A percentile compares a stretch with the other conserved stretches of the same genome.
These are phyloP conservation scores for Pomatorhinus ruficollis DNA, from an alignment of 2,113 vertebrate genomes.

Conservation along the genomic window DNA sequence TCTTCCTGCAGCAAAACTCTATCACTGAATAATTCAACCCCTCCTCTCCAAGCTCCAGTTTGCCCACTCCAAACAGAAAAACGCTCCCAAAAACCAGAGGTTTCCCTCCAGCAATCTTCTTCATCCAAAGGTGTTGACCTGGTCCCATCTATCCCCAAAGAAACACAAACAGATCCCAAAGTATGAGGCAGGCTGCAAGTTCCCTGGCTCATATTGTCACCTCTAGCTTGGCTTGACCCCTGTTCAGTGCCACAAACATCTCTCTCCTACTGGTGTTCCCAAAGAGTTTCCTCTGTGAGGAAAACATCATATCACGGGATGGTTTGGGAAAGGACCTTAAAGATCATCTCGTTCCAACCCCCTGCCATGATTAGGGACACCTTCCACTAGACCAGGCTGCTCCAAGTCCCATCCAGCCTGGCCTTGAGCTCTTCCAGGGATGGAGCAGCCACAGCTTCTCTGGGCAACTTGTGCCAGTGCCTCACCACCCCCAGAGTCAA, in stretches of 20 bases:
- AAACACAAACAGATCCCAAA: neutral
- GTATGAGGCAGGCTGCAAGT: neutral
- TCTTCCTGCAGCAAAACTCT: neutral
- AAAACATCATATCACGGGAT: neutral
- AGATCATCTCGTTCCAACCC: neutral
- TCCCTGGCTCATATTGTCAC: neutral
- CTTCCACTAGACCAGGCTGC: neutral
- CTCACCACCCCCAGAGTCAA: neutral
- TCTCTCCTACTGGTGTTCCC: neutral
- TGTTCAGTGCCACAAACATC: neutral
- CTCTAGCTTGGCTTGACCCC: neutral
- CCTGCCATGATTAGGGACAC: no score
- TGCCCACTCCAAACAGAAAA: neutral
- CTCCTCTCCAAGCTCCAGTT: neutral
- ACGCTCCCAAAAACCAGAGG: neutral
- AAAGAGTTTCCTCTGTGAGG: neutral
- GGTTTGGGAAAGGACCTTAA: neutral
- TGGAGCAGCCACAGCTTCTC: neutral
- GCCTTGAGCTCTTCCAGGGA: neutral
- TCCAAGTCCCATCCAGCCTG: neutral
- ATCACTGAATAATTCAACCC: neutral
- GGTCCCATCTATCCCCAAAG: neutral
- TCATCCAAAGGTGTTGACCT: neutral
- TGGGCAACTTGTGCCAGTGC: neutral
- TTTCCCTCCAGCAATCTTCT: neutral